These are phyloP conservation scores for Salarias fasciatus DNA, from an alignment of 2,797 vertebrate genomes.

Conservation along the genomic window DNA sequence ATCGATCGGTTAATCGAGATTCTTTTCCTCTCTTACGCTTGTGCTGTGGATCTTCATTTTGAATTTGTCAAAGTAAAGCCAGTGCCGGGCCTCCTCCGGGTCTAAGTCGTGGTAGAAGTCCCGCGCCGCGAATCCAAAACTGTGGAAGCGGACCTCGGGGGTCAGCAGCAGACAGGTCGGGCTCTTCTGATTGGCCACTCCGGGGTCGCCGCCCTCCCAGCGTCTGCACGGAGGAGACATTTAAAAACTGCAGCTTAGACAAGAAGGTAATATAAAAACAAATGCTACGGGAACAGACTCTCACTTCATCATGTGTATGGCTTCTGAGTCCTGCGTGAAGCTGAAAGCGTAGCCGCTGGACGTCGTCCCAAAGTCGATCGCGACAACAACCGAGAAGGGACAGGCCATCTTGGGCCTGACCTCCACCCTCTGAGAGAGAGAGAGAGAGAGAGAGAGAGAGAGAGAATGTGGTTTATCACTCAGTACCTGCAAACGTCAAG, in stretches of 20 bases:
- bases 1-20: too few relatives aligned
- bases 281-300: background rate
- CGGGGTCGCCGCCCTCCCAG: conserved; percentile 96
- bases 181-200: conserved; percentile 97
- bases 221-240: conserved; percentile 78
- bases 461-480: background rate
- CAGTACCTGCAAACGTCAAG: too few relatives aligned
- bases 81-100: conserved; percentile 91
- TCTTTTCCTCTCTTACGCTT: conserved; percentile 79
- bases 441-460: conserved; percentile 10
- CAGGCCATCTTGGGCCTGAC: conserved; percentile 68
- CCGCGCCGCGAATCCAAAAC: conserved; percentile 93
- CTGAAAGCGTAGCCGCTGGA: conserved; percentile 97
- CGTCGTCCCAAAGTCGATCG: conserved; percentile 96
- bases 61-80: conserved; percentile 98
- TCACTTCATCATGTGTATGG: conserved; percentile 98
- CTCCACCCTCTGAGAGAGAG: conserved; percentile 89
- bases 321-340: conserved; percentile 91
- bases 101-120: conserved; percentile 96
- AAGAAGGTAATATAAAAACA: background rate
- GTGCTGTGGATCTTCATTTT: conserved; percentile 99
- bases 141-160: conserved; percentile 92
- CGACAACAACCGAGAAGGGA: conserved; percentile 93
- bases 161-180: conserved; percentile 94
- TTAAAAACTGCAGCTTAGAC: background rate